These are phyloP conservation scores for Calcarius lapponicus DNA, from an alignment of 2,797 vertebrate genomes.

Conservation along the genomic window DNA sequence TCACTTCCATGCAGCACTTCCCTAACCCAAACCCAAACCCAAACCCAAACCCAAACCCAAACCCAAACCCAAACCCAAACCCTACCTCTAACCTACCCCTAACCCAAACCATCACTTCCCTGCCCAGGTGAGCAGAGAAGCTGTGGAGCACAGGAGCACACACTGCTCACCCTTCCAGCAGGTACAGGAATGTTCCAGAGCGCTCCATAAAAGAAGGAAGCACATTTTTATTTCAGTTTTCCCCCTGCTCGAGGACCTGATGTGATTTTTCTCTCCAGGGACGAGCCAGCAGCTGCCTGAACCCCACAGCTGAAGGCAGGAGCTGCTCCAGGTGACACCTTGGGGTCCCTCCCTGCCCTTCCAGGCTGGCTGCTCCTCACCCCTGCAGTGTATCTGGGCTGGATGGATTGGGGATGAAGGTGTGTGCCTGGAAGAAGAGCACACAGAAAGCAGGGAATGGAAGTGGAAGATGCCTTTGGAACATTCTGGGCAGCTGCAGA, in stretches of 20 bases:
- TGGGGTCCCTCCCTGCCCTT: rapidly evolving
- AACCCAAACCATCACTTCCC: rapidly evolving
- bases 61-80: no score
- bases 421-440: background rate
- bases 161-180: background rate
- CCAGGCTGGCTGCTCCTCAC: background rate
- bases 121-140: background rate
- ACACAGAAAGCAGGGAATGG: background rate
- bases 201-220: background rate
- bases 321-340: background rate
- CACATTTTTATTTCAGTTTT: background rate
- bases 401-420: background rate
- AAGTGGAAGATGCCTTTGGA: background rate
- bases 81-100: no score
- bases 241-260: background rate
- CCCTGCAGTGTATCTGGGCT: background rate
- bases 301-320: background rate
- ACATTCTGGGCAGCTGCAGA: background rate
- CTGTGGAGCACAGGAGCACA: background rate
- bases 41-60: no score
- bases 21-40: no score
- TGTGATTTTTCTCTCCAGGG: background rate
- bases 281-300: background rate
- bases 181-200: background rate
- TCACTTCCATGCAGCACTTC: no score